These are phyloP conservation scores for Tiaroga cobitis DNA, from an alignment of 2,797 vertebrate species.

Conservation along the genomic window DNA sequence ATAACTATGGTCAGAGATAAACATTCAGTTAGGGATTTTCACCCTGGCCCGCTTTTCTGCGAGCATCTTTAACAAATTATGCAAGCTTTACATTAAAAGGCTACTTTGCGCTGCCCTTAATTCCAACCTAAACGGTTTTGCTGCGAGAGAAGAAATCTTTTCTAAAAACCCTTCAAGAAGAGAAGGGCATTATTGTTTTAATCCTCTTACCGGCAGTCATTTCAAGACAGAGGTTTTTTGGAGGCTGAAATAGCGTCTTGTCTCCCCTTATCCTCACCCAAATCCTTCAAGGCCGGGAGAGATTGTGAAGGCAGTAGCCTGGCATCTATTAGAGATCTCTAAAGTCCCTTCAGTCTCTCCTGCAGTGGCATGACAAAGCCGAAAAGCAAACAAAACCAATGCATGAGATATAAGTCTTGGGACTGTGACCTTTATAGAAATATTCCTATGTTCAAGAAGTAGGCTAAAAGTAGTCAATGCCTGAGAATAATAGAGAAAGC, in stretches of 20 bases:
- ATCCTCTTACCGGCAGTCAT: constrained; percentile 99
- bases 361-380: constrained; percentile 80
- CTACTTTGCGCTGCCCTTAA: constrained; percentile 94
- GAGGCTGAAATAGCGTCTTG: constrained; percentile 94
- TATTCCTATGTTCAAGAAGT: constrained; percentile 1
- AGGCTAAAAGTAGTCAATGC: constrained; percentile 2
- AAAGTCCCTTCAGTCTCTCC: constrained; percentile 78
- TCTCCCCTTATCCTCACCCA: constrained; percentile 88
- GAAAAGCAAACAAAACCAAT: constrained; percentile 79
- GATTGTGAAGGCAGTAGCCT: constrained; percentile 83
- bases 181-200: constrained; percentile 99
- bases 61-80: constrained; percentile 85
- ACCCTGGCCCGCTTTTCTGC: constrained; percentile 62
- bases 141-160: constrained; percentile 98
- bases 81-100: constrained; percentile 94
- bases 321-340: constrained; percentile 84
- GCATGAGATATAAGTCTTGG: constrained; percentile 52
- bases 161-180: constrained; percentile 92
- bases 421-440: constrained; percentile 14
- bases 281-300: constrained; percentile 89
- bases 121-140: constrained; percentile 99
- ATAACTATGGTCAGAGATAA: constrained; percentile 72
- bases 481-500: constrained; percentile 29
- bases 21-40: constrained; percentile 71
- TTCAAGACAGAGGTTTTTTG: constrained; percentile 91